Evolutionary conservation across 1,140 invertebrate genomes (phyloP).

Genomic region (Coptotermes formosanus): DNA sequence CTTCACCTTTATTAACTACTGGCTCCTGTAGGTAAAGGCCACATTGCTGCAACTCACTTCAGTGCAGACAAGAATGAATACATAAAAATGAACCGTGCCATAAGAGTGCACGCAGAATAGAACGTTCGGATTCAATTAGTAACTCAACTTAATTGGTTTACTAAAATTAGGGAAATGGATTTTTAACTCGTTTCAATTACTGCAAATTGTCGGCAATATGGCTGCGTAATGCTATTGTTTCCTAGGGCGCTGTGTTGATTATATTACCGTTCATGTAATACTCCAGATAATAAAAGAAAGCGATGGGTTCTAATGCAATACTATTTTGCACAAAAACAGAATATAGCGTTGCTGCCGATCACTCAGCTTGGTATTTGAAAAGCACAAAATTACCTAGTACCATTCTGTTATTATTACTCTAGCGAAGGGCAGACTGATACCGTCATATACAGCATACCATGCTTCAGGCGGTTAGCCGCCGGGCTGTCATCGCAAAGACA

Average conservation of each 20-base stretch:
- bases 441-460: too few relatives aligned
- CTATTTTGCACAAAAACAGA: too few relatives aligned
- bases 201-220: background rate
- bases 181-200: conserved; percentile 10
- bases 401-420: too few relatives aligned
- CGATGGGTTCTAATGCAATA: too few relatives aligned
- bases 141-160: background rate
- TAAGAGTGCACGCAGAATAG: background rate
- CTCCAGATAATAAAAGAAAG: background rate
- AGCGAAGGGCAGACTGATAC: too few relatives aligned
- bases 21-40: background rate
- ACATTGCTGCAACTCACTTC: background rate
- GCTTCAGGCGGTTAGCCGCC: too few relatives aligned
- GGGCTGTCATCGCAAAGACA: too few relatives aligned
- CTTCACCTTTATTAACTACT: too few relatives aligned
- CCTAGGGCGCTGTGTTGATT: background rate
- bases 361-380: too few relatives aligned
- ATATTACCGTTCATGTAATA: background rate
- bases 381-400: too few relatives aligned
- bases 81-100: background rate
- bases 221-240: background rate
- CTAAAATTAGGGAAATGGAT: background rate
- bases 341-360: too few relatives aligned
- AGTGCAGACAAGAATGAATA: background rate
- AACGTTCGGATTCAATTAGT: background rate